Evolutionary conservation across 2,797 vertebrate genomes (phyloP).

Genomic region (Malurus splendens): DNA sequence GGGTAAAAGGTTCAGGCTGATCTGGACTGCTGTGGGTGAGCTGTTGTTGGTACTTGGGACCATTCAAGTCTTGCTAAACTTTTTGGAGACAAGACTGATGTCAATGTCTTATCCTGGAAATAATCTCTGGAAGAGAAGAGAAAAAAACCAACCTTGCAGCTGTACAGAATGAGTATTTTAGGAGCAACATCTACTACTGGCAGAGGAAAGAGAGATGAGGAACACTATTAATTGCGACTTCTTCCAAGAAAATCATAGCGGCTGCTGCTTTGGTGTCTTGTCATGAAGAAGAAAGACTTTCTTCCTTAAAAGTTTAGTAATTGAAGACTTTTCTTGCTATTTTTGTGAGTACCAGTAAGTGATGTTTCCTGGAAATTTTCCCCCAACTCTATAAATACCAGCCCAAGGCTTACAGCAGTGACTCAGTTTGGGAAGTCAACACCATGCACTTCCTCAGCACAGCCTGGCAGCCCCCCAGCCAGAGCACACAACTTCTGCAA

Average conservation of each 20-base stretch:
- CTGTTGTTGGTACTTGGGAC: neutral
- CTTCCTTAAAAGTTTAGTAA: constrained; percentile 60
- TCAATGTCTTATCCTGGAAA: neutral
- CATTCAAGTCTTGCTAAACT: neutral
- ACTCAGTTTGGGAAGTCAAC: constrained; percentile 75
- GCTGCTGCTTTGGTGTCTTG: constrained; percentile 15
- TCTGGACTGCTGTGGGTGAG: neutral
- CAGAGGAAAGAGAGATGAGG: constrained; percentile 3
- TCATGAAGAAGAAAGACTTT: constrained; percentile 40
- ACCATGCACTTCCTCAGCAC: constrained; percentile 63
- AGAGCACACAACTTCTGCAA: constrained; percentile 72
- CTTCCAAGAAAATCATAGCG: neutral
- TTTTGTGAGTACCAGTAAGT: constrained; percentile 68
- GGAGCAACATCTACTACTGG: neutral
- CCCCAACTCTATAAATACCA: constrained; percentile 65
- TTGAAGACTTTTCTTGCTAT: constrained; percentile 66
- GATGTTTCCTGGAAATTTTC: constrained; percentile 77
- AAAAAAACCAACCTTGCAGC: neutral
- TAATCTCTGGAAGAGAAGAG: neutral
- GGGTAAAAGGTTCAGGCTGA: neutral
- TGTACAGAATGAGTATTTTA: neutral
- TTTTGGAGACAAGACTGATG: neutral
- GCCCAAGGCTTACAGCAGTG: constrained; percentile 53
- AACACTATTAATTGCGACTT: constrained; percentile 8
- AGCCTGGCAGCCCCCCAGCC: constrained; percentile 31